Conservation (phyloP, 1,140 invertebrate genomes). For the Wasmannia auropunctata region DNA sequence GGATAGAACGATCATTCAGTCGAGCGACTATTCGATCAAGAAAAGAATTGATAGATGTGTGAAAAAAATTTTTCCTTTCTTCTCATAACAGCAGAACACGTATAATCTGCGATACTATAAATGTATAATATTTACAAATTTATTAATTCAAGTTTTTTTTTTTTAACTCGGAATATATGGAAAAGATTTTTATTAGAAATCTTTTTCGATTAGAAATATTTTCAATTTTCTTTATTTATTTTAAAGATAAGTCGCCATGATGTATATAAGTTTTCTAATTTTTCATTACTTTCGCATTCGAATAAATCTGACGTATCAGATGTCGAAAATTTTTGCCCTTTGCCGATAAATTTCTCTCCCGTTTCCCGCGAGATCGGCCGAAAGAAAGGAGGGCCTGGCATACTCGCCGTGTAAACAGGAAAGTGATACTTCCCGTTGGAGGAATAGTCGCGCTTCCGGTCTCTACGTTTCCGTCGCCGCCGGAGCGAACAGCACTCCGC, state of each 20-base stretch:
- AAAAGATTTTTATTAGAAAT: not conserved
- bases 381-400: constrained; percentile 38
- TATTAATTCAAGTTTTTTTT: no score
- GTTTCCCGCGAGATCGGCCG: constrained; percentile 33
- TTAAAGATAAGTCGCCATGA: not conserved
- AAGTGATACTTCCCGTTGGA: constrained; percentile 54
- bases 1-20: not conserved
- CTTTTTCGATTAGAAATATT: not conserved
- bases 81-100: not conserved
- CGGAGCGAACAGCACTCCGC: not conserved
- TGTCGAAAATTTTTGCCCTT: constrained; percentile 1
- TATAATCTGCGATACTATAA: not conserved
- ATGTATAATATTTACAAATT: not conserved
- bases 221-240: not conserved
- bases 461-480: constrained; percentile 37
- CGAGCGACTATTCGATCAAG: not conserved
- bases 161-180: not conserved
- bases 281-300: not conserved
- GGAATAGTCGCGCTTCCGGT: constrained; percentile 53
- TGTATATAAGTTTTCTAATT: not conserved
- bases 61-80: not conserved
- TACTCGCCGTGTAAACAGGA: constrained; percentile 55
- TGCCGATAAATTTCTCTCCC: constrained; percentile 1
- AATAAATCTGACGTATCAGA: constrained; percentile 2
- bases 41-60: not conserved